Evolutionary conservation across 1,140 invertebrate genomes (phyloP), one percentile per base, ranked within the genome.

Genomic region (Araneus ventricosus): DNA sequence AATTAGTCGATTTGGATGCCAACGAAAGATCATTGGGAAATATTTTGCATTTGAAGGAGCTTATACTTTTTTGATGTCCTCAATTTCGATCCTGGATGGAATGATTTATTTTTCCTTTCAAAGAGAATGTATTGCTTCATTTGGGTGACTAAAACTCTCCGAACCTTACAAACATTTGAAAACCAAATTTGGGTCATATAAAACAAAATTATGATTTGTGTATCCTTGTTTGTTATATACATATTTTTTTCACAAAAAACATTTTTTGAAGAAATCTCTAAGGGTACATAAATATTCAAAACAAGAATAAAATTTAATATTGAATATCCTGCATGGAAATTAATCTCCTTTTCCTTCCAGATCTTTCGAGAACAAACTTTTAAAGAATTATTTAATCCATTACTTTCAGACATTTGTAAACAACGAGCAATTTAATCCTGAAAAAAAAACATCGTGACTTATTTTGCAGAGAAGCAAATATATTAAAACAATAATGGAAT

Each of bases 401-500:
- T 75, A 75, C 70, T 75, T 20, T 75, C 30, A 75, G 70, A 37
- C 70, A 75, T 75, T 75, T 34, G 70, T 75, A 75, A 75, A 75
- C 70, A 75, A 37, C 34, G 70, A 75, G 70, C 70, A 75, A 75
- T 75, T 75, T 75, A 75, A 75, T 75, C 70, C 70, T 27, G 10
- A 7, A 37, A 67, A 67, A 67, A 34, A 67, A 27, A 22, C 30
- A 75, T 37, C 30, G 20, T 34, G 70, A 75, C 10, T 17, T 34
- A 34, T 75, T 75, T 34, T 75, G 5, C 27, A 30, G 27, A 17
- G 14, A 34, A 37, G 30, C 8, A 75, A 75, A 75, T 67, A 67
- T 75, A 75, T 75, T 75, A 37, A 75, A 75, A 75, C 70, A 37
- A 37, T 75, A 75, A 75, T 75, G 34, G 70, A 75, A 75, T 75